phyloP scores from a whole-genome alignment of 2,113 vertebrate species.

The Sigmodon hispidus region DNA sequence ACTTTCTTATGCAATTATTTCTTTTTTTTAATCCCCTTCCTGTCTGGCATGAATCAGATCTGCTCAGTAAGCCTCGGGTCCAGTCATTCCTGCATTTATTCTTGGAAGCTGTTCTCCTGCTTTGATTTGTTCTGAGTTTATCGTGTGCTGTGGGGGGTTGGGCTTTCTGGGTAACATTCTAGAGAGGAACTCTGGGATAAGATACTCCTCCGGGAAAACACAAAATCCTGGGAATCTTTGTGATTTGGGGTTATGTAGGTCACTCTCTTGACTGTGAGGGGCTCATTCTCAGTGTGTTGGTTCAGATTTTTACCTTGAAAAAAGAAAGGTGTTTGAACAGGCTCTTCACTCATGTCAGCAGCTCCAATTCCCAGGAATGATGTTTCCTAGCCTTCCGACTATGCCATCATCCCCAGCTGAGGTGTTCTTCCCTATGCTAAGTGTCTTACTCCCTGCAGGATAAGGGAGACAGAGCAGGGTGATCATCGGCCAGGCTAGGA shows the following conservation, averaged over 20 bases:
- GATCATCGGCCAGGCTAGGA: background rate
- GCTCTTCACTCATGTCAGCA: background rate
- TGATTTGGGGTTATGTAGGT: background rate
- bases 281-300: background rate
- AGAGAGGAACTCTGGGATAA: background rate
- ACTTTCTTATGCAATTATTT: background rate
- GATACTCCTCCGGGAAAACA: background rate
- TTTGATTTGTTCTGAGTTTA: background rate
- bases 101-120: background rate
- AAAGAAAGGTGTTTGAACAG: background rate
- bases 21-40: background rate
- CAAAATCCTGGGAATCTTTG: background rate
- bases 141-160: background rate
- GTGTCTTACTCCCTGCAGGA: background rate
- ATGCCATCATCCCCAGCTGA: background rate
- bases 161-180: background rate
- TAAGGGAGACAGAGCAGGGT: rapidly evolving
- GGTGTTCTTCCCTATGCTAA: background rate
- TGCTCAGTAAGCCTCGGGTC: background rate
- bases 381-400: background rate
- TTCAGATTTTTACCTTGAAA: background rate
- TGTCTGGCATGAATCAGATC: background rate
- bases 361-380: background rate
- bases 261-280: background rate
- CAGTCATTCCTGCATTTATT: background rate